phyloP scores from a whole-genome alignment of 2,113 vertebrate genomes.

The Poecilia latipinna region DNA sequence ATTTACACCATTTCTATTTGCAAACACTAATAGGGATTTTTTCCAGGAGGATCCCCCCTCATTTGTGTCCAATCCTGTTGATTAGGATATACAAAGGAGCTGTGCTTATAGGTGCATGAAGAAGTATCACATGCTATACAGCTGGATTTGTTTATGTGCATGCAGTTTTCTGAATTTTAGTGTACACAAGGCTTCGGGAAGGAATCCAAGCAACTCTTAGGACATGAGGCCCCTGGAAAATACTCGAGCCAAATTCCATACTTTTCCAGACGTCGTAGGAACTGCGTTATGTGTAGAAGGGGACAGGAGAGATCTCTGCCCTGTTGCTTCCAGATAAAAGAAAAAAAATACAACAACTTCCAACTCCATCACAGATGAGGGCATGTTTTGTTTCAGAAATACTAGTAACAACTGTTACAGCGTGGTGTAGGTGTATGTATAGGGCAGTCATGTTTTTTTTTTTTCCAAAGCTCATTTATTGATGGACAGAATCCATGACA shows the following conservation, averaged over 20 bases:
- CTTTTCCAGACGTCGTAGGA: not conserved
- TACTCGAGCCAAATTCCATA: not conserved
- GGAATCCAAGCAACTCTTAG: not conserved
- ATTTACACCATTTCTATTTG: too few relatives aligned
- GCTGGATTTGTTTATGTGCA: not conserved
- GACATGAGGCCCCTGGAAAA: not conserved
- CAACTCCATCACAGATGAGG: slow-evolving; percentile 48
- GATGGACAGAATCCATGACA: not conserved
- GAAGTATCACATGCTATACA: not conserved
- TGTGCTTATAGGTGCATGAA: not conserved
- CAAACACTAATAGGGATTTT: not conserved
- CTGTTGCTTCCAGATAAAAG: not conserved
- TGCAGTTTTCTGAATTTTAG: not conserved
- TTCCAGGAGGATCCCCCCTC: not conserved
- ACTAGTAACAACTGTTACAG: slow-evolving; percentile 17
- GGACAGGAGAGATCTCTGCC: not conserved
- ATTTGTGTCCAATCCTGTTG: not conserved
- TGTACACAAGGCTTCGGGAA: not conserved
- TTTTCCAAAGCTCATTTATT: not conserved
- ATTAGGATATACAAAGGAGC: not conserved
- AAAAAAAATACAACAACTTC: not conserved
- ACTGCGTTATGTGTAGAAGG: slow-evolving; percentile 49
- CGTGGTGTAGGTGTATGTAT: slow-evolving; percentile 9
- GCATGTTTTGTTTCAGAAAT: not conserved
- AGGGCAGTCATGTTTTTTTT: not conserved